These are phyloP conservation scores for Coptodon bakossiorum DNA, from an alignment of 2,113 vertebrate species.

Conservation along the genomic window DNA sequence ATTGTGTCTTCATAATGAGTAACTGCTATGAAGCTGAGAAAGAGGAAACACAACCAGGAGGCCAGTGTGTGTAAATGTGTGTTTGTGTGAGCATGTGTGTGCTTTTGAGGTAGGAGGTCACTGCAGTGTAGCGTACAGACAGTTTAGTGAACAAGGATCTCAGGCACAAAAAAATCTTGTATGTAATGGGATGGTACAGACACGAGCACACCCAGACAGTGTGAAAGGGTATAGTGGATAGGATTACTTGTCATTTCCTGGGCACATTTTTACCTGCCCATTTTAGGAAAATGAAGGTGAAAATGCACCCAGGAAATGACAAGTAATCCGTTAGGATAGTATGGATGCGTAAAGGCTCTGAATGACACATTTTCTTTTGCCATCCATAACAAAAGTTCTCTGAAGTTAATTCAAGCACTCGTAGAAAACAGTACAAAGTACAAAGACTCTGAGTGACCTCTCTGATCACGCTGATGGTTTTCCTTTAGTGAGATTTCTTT, in stretches of 20 bases:
- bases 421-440: not conserved
- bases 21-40: constrained; percentile 63
- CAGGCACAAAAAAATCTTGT: constrained; percentile 11
- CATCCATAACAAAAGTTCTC: not conserved
- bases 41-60: constrained; percentile 57
- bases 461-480: not conserved
- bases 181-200: constrained; percentile 3
- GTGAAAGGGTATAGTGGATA: constrained; percentile 45
- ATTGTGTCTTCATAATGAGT: constrained; percentile 76
- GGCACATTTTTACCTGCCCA: not conserved
- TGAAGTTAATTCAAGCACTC: not conserved
- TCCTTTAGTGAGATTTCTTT: not conserved
- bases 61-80: not conserved
- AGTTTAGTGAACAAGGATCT: constrained; percentile 57
- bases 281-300: not conserved
- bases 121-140: constrained; percentile 15
- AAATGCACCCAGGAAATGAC: not conserved
- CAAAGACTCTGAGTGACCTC: not conserved
- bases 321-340: not conserved
- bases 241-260: constrained; percentile 73
- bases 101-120: constrained; percentile 30
- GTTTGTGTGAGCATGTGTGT: not conserved
- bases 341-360: not conserved
- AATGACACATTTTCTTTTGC: not conserved
- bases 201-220: constrained; percentile 8